Base-by-base conservation (phyloP, 2,113 vertebrate genomes). In the Benitochromis conjunctus region DNA sequence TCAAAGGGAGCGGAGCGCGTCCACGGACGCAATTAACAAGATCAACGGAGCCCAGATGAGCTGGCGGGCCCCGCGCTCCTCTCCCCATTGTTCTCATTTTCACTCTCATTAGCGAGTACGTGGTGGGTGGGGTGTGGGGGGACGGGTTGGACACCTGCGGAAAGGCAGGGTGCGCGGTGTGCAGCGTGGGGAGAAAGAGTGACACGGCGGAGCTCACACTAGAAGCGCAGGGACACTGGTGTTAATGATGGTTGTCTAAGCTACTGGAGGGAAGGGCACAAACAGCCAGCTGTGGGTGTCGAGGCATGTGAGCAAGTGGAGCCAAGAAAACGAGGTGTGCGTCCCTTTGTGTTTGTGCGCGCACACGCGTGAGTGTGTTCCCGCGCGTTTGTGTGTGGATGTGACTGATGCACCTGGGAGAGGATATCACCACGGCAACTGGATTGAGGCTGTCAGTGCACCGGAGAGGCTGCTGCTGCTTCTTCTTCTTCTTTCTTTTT, bases 11-110 rank as follows among this genome's bases (percentile, higher is more conserved):
- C 89, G 82, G 90, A 95, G 93, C 92, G 92, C 95, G 91, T 96
- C 95, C 95, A 94, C 87, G 94, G 95, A 95, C 92, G 94, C 96
- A 96, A 96, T 97, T 96, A 97, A 95, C 94, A 95, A 95, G 92
- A 95, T 95, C 94, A 95, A 94, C 92, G 93, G 90, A 94, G 93
- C 94, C 94, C 93, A 95, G 93, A 96, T 94, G 94, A 94, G 93
- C 91, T 94, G 91, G 93, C 90, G 88, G 94, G 92, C 88, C 93
- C 92, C 48, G 85, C 74, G 87, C 91, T 92, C 91, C 91, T 95
- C 93, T 94, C 92, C 91, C 92, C 92, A 95, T 96, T 96, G 95
- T 96, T 96, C 95, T 95, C 91, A 91, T 95, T 95, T 94, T 94
- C 94, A 87, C 94, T 96, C 95, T 96, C 95, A 94, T 95, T 94